Conservation (phyloP, 2,797 vertebrate species). For the Pagetopsis macropterus region DNA sequence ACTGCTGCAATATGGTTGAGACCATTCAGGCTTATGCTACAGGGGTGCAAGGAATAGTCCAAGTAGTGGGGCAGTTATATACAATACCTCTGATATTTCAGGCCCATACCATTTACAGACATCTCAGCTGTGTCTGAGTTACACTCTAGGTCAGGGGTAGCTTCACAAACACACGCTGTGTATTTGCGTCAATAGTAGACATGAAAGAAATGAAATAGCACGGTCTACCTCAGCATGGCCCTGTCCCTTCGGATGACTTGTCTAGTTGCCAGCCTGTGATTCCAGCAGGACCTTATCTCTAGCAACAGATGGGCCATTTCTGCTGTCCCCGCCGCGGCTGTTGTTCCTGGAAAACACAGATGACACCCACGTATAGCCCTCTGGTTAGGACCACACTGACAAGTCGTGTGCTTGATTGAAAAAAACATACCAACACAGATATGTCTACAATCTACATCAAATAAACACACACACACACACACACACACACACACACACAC, state of each 20-base stretch:
- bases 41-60: too few species aligned
- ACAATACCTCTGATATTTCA: conserved; percentile 34
- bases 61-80: too few species aligned
- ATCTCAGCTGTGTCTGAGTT: conserved; percentile 33
- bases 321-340: conserved; percentile 27
- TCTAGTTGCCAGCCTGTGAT: conserved; percentile 57
- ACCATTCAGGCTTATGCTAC: too few species aligned
- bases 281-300: conserved; percentile 70
- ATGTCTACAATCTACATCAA: conserved; percentile 34
- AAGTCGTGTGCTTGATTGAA: not conserved
- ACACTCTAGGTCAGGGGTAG: conserved; percentile 47
- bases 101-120: conserved; percentile 30
- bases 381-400: conserved; percentile 19
- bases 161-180: conserved; percentile 24
- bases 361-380: conserved; percentile 38
- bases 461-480: not conserved
- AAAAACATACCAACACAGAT: conserved; percentile 17
- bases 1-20: too few species aligned
- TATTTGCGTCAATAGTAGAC: conserved; percentile 41
- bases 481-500: too few species aligned
- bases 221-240: conserved; percentile 45
- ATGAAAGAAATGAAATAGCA: conserved; percentile 51
- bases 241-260: conserved; percentile 32
- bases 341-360: conserved; percentile 42
- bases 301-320: conserved; percentile 53